A percentile compares a stretch with the other conserved stretches of the same genome.
Evolutionary conservation across 2,113 vertebrate species (phyloP).

Genomic region (Oreocharis arfaki): DNA sequence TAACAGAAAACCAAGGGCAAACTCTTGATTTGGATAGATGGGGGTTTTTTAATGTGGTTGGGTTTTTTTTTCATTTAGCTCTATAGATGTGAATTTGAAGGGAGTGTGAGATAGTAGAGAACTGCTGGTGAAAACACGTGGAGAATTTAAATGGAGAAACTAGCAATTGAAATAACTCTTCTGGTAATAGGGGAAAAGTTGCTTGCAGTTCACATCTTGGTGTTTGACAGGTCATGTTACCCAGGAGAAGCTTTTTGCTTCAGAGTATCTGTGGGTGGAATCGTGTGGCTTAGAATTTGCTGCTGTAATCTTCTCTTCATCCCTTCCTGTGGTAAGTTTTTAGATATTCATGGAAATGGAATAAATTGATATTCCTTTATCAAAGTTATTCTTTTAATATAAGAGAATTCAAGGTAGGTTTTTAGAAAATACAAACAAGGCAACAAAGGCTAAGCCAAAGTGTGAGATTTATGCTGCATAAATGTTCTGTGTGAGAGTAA

Average conservation of each 20-base stretch:
- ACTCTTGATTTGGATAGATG: not conserved
- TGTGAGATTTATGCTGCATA: not conserved
- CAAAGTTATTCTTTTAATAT: not conserved
- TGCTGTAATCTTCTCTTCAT: not conserved
- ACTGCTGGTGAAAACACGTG: not conserved
- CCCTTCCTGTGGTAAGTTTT: not conserved
- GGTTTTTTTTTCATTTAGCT: not conserved
- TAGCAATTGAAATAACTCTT: not conserved
- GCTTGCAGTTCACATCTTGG: not conserved
- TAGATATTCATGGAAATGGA: not conserved
- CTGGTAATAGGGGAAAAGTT: not conserved
- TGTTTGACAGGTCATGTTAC: conserved; percentile 9
- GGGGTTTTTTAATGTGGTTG: accelerated
- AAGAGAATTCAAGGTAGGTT: not conserved
- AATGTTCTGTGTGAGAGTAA: not conserved
- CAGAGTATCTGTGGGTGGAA: not conserved
- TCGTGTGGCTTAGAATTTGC: not conserved
- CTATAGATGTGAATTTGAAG: not conserved
- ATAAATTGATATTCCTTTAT: not conserved
- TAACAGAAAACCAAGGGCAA: not conserved
- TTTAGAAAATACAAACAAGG: not conserved
- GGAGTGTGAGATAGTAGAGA: not conserved
- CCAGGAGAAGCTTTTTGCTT: not conserved
- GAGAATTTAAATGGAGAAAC: not conserved
- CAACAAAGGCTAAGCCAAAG: not conserved